Conservation (phyloP, 2,888 invertebrate species). For the Agrotis ipsilon region DNA sequence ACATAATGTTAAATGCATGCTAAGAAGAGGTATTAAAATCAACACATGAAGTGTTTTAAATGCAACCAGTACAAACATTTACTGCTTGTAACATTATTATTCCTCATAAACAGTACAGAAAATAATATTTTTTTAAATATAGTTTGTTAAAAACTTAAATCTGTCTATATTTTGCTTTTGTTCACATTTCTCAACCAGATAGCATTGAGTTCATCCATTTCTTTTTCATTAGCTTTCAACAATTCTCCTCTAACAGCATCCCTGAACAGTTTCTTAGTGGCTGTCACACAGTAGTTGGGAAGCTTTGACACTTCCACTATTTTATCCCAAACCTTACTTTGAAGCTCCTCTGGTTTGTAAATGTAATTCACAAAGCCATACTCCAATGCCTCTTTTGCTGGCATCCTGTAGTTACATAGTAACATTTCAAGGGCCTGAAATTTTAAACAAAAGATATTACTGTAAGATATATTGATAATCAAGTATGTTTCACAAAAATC, state of each 20-base stretch:
- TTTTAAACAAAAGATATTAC: constrained; percentile 4
- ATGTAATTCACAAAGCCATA: constrained; percentile 95
- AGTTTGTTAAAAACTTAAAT: neutral
- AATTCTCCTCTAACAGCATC: constrained; percentile 91
- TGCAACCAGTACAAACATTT: neutral
- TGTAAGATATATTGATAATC: too few relatives aligned
- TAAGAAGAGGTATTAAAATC: constrained; percentile 1
- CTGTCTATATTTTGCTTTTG: constrained; percentile 70
- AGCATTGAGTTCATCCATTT: constrained; percentile 92
- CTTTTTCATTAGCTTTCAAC: constrained; percentile 92
- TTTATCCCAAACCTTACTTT: constrained; percentile 91
- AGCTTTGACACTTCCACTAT: constrained; percentile 90
- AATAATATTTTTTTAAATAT: neutral
- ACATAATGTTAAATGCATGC: constrained; percentile 8
- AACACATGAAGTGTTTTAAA: neutral
- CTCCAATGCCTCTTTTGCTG: constrained; percentile 94
- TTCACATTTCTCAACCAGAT: constrained; percentile 91
- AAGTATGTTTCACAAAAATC: too few relatives aligned
- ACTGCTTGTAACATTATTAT: neutral
- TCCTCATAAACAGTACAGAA: too few relatives aligned
- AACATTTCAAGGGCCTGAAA: constrained; percentile 92
- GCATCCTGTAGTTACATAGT: constrained; percentile 94
- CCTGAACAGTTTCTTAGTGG: constrained; percentile 94
- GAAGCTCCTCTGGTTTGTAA: constrained; percentile 92
- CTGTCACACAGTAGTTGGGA: constrained; percentile 91